Evolutionary conservation across 2,113 vertebrate genomes (phyloP), one percentile per base, ranked within the genome.

Genomic region (Gavia stellata): DNA sequence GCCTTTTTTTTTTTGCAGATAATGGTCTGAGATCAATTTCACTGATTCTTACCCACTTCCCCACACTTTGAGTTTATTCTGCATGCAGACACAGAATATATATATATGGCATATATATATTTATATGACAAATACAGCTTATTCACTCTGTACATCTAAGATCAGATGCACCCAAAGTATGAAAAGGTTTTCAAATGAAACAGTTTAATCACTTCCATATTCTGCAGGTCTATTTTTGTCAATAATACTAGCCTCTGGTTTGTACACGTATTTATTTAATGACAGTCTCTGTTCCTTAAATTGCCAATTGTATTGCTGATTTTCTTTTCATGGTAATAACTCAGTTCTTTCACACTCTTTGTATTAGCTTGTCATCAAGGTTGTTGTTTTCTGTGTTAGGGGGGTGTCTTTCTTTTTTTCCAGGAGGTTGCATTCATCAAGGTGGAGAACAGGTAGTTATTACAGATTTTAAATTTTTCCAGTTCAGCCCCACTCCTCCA

Each of bases 251-350:
- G 71, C 71, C 34, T 90, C 75, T 95, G 55, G 20, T 80, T 94
- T 91, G 88, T 70, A 96, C 86, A 34, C 70, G 58, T 53, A 94
- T 94, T 96, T 92, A 96, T 93, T 95, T 94, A 91, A 96, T 92
- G 90, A 88, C 53, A 74, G 12, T 66, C 56, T 83, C 78, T 47
- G 6, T 79, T 94, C 81, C 91, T 93, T 50, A 88, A 97, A 95
- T 81, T 95, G 75, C 45, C 45, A 56, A 19, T 94, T 97, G 93
- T 95, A 87, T 73, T 79, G 72, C 42, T 89, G 77, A 93, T 95
- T 97, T 95, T 94, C 85, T 94, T 80, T 85, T 67, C 88, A 45
- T 72, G 49, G 38, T 82, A 95, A 90, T 72, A 92, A 34, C 29
- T 36, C 21, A 63, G 47, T 53, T 85, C 44, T 88, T 90, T 96